Evolutionary conservation across 1,140 invertebrate genomes (phyloP).

Genomic region (Agraylea sexmaculata): DNA sequence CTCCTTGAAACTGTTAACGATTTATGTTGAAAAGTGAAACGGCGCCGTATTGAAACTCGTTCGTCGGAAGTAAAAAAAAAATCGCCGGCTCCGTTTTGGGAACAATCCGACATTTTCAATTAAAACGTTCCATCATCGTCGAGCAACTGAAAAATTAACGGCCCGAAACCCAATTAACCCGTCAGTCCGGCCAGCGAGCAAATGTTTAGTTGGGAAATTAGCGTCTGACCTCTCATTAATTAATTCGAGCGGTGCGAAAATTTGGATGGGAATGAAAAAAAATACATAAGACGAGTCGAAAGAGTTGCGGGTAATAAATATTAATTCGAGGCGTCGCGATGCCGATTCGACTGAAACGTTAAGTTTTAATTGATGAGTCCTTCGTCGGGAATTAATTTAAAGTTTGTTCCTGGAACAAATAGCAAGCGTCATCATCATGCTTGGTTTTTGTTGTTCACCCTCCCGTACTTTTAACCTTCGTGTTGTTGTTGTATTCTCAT

Average conservation of each 20-base stretch:
- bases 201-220: conserved; percentile 6
- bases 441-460: too few relatives aligned
- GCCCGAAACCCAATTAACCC: conserved; percentile 6
- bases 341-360: too few relatives aligned
- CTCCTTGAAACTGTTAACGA: too few relatives aligned
- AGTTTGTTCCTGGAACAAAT: too few relatives aligned
- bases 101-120: conserved; percentile 4
- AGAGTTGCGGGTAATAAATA: neutral
- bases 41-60: too few relatives aligned
- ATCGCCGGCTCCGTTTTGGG: conserved; percentile 2
- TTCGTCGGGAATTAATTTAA: too few relatives aligned
- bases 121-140: conserved; percentile 6
- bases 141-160: conserved; percentile 4
- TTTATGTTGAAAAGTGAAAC: too few relatives aligned
- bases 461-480: too few relatives aligned
- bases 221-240: conserved; percentile 8
- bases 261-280: neutral
- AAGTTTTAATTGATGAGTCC: too few relatives aligned
- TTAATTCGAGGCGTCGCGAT: conserved; percentile 4
- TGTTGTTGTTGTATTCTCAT: too few relatives aligned
- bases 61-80: too few relatives aligned
- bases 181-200: conserved; percentile 3
- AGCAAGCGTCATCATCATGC: too few relatives aligned
- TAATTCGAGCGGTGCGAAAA: conserved; percentile 5
- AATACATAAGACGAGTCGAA: conserved; percentile 1